Percentiles rank a stretch among this genome's conserved stretches.
phyloP scores from a whole-genome alignment of 2,113 vertebrate genomes.

The Tupaia chinensis region DNA sequence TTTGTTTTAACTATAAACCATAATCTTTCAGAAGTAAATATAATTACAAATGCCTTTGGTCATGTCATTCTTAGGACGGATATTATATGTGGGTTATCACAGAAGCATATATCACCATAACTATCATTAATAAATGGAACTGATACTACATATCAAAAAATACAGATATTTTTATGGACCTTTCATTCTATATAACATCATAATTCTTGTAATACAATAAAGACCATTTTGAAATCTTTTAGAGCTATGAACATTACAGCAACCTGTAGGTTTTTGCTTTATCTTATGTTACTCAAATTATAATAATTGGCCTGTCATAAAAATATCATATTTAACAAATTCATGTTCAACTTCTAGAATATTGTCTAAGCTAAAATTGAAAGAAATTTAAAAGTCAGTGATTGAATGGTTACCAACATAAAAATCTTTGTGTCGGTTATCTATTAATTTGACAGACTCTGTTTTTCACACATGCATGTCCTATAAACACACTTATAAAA shows the following conservation, averaged over 20 bases:
- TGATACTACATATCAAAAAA: conserved; percentile 91
- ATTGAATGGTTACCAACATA: conserved; percentile 40
- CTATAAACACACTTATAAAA: neutral
- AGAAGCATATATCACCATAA: conserved; percentile 93
- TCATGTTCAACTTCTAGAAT: conserved; percentile 36
- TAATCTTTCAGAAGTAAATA: conserved; percentile 99
- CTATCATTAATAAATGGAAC: conserved; percentile 92
- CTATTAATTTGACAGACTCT: neutral
- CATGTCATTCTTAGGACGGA: conserved; percentile 91
- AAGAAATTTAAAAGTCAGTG: conserved; percentile 63
- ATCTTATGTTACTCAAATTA: conserved; percentile 64
- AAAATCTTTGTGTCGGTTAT: neutral
- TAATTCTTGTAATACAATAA: conserved; percentile 85
- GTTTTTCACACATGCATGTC: neutral
- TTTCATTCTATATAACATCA: conserved; percentile 93
- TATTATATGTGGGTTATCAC: conserved; percentile 93
- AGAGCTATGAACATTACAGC: conserved; percentile 62
- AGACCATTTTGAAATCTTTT: conserved; percentile 62
- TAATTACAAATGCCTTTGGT: conserved; percentile 99
- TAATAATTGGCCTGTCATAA: conserved; percentile 17
- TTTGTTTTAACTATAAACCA: conserved; percentile 97
- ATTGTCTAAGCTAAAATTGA: conserved; percentile 49
- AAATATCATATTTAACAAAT: conserved; percentile 58
- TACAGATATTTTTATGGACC: conserved; percentile 83
- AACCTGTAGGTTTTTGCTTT: conserved; percentile 61